Evolutionary conservation across 2,113 vertebrate species (phyloP).

Genomic region (Pseudorhombus dupliciocellatus): DNA sequence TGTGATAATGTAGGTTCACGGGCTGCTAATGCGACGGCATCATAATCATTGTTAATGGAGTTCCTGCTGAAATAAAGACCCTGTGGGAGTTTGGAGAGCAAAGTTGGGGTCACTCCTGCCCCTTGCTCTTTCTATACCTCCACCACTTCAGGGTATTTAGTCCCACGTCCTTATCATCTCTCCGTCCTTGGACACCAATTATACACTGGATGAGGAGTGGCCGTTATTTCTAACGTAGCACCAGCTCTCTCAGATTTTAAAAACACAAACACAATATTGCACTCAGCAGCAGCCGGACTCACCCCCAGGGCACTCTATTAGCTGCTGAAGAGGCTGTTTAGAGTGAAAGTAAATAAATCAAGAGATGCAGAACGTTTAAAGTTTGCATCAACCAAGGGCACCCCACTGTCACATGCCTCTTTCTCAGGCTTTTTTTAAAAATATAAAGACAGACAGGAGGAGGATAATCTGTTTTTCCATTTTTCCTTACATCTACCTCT

Average conservation of each 20-base stretch:
- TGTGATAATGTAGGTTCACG: slow-evolving; percentile 64
- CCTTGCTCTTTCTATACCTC: slow-evolving; percentile 22
- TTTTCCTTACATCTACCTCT: not conserved
- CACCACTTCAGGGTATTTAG: slow-evolving; percentile 27
- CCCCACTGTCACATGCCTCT: not conserved
- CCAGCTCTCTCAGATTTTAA: slow-evolving; percentile 42
- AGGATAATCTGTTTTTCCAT: slow-evolving; percentile 14
- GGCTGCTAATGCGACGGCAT: slow-evolving; percentile 69
- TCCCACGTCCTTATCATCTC: slow-evolving; percentile 26
- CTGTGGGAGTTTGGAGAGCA: slow-evolving; percentile 49
- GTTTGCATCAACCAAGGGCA: slow-evolving; percentile 57
- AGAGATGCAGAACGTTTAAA: slow-evolving; percentile 51
- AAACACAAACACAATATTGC: slow-evolving; percentile 62
- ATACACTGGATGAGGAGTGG: slow-evolving; percentile 43
- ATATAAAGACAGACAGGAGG: slow-evolving; percentile 9
- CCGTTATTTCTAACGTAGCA: slow-evolving; percentile 44
- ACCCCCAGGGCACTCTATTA: slow-evolving; percentile 60
- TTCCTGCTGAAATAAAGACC: slow-evolving; percentile 54
- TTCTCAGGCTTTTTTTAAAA: slow-evolving; percentile 8
- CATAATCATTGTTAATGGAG: slow-evolving; percentile 75
- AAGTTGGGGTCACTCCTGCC: slow-evolving; percentile 23
- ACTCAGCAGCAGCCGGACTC: slow-evolving; percentile 51
- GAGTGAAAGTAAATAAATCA: slow-evolving; percentile 61
- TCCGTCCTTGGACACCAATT: slow-evolving; percentile 45
- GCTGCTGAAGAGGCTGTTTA: slow-evolving; percentile 71